Percentiles rank a stretch among this genome's conserved stretches.
These are phyloP conservation scores for Drosophila leonis DNA, from an alignment of 2,888 invertebrate species.

Conservation along the genomic window DNA sequence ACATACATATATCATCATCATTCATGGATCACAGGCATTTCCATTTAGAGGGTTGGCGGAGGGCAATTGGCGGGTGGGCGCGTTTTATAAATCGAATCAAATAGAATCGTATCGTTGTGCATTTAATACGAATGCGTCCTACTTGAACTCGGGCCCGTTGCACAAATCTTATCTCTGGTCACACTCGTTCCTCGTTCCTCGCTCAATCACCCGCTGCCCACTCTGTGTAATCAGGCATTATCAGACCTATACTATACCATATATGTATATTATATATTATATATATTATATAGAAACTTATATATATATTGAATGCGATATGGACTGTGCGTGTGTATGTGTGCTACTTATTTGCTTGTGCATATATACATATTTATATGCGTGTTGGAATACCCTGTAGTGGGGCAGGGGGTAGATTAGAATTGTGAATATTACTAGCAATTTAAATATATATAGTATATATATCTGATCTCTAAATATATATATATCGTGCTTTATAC, in stretches of 20 bases:
- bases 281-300: slow-evolving; percentile 1
- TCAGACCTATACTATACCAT: slow-evolving; percentile 45
- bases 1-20: slow-evolving; percentile 27
- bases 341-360: slow-evolving; percentile 27
- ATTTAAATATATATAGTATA: neutral
- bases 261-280: slow-evolving; percentile 7
- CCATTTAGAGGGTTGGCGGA: neutral
- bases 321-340: slow-evolving; percentile 17
- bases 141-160: slow-evolving; percentile 73
- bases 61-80: slow-evolving; percentile 23
- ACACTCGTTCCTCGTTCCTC: slow-evolving; percentile 17
- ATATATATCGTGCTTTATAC: no score
- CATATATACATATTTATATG: slow-evolving; percentile 4
- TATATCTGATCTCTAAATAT: neutral
- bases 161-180: slow-evolving; percentile 74
- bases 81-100: slow-evolving; percentile 28
- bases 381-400: slow-evolving; percentile 15
- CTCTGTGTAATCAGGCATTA: slow-evolving; percentile 70
- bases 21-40: slow-evolving; percentile 25
- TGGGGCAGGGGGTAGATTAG: neutral
- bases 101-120: slow-evolving; percentile 31
- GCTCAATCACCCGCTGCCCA: slow-evolving; percentile 34
- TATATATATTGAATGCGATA: slow-evolving; percentile 23
- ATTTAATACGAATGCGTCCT: slow-evolving; percentile 54
- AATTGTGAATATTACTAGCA: neutral